These are phyloP conservation scores for Phymatocera aterrima DNA, from an alignment of 2,888 invertebrate genomes.

Conservation along the genomic window DNA sequence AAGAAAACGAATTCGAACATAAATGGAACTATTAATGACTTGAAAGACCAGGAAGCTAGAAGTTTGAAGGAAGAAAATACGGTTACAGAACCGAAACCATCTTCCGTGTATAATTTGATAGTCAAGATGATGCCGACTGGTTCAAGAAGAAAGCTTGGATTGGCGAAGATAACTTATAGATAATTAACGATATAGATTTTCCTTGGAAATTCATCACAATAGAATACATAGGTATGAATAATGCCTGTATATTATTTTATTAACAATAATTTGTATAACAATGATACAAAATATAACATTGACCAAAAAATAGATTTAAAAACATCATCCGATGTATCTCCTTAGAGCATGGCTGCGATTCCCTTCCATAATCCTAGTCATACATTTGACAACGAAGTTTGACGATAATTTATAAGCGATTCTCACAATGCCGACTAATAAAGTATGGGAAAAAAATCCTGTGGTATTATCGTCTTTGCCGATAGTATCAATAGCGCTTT, in stretches of 20 bases:
- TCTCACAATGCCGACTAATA: slow-evolving; percentile 76
- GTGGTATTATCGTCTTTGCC: slow-evolving; percentile 82
- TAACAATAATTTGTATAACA: neutral
- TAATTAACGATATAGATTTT: neutral
- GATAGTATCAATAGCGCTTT: slow-evolving; percentile 82
- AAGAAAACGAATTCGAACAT: neutral
- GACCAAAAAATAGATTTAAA: neutral
- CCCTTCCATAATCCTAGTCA: slow-evolving; percentile 61
- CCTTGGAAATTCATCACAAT: neutral
- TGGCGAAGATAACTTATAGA: slow-evolving; percentile 26
- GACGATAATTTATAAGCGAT: slow-evolving; percentile 59
- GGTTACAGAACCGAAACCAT: neutral
- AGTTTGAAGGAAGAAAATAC: neutral
- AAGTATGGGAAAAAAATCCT: slow-evolving; percentile 83
- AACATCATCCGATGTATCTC: slow-evolving; percentile 60
- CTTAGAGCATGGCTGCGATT: slow-evolving; percentile 60
- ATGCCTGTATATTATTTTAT: slow-evolving; percentile 19
- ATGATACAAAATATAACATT: neutral
- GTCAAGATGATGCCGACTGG: neutral
- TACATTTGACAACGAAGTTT: slow-evolving; percentile 54
- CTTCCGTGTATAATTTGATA: neutral
- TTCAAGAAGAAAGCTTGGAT: neutral
- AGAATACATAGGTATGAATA: neutral
- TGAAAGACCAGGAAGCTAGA: neutral
- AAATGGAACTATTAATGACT: neutral